phyloP scores from a whole-genome alignment of 2,113 vertebrate species.

The Rhadina sibilatrix region DNA sequence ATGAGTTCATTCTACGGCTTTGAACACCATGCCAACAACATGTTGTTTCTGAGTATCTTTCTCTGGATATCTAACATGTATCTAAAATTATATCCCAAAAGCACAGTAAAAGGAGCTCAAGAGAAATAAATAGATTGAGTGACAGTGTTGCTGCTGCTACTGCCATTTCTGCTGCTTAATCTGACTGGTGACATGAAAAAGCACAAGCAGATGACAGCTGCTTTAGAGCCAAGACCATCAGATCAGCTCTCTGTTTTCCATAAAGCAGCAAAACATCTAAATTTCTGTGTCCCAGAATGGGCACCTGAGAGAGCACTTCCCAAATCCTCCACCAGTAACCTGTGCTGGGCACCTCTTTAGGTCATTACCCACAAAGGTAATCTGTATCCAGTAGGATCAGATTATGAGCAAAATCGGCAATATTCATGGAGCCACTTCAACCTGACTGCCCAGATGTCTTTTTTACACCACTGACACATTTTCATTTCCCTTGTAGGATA shows the following conservation, averaged over 20 bases:
- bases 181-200: background rate
- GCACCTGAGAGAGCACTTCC: background rate
- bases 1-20: background rate
- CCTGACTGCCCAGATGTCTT: background rate
- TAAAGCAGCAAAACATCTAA: background rate
- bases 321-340: background rate
- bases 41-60: background rate
- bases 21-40: background rate
- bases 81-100: background rate
- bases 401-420: background rate
- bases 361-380: background rate
- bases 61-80: background rate
- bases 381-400: background rate
- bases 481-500: background rate
- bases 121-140: background rate
- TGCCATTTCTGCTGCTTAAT: background rate
- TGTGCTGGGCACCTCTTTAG: background rate
- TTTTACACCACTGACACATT: background rate
- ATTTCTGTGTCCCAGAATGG: background rate
- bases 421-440: background rate
- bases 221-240: background rate
- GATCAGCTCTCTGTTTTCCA: background rate
- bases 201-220: background rate
- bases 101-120: background rate
- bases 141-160: background rate